These are phyloP conservation scores for Sebastes cheni DNA, from an alignment of 2,797 vertebrate species.

Conservation along the genomic window DNA sequence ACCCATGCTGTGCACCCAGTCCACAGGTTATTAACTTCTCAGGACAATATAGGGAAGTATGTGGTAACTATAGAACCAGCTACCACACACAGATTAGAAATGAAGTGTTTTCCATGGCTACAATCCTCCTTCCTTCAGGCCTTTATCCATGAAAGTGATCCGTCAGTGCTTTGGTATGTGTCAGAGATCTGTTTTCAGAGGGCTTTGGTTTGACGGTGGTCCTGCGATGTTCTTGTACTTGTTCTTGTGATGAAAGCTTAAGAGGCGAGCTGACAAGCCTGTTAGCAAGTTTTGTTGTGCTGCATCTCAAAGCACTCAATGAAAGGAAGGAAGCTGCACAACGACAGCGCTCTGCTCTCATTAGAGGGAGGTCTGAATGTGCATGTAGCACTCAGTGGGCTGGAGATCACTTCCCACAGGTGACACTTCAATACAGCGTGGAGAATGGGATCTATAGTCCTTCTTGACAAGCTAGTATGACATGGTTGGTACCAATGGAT, in stretches of 20 bases:
- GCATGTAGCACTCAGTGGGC: background rate
- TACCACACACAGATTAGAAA: constrained; percentile 43
- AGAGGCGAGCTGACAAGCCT: constrained; percentile 22
- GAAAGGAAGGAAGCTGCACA: constrained; percentile 64
- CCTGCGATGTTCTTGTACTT: constrained; percentile 15
- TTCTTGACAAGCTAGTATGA: background rate
- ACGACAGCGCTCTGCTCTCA: constrained; percentile 12
- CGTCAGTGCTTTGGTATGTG: constrained; percentile 22
- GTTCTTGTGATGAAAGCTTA: constrained; percentile 59
- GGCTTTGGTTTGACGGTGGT: background rate
- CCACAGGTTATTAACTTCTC: background rate
- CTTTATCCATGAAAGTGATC: constrained; percentile 55
- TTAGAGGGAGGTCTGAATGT: constrained; percentile 1
- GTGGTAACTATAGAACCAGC: constrained; percentile 23
- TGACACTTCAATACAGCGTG: background rate
- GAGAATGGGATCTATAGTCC: background rate
- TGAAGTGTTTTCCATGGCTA: constrained; percentile 18
- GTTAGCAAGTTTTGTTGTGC: constrained; percentile 38
- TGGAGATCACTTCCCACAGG: constrained; percentile 18
- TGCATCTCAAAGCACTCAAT: constrained; percentile 37
- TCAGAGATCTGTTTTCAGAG: constrained; percentile 25
- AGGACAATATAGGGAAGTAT: constrained; percentile 69
- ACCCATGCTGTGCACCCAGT: background rate
- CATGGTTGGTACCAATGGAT: too few relatives aligned
- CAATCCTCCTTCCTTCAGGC: constrained; percentile 16